Base-by-base conservation (phyloP, 2,888 invertebrate species). In the Vesta saturnalis region DNA sequence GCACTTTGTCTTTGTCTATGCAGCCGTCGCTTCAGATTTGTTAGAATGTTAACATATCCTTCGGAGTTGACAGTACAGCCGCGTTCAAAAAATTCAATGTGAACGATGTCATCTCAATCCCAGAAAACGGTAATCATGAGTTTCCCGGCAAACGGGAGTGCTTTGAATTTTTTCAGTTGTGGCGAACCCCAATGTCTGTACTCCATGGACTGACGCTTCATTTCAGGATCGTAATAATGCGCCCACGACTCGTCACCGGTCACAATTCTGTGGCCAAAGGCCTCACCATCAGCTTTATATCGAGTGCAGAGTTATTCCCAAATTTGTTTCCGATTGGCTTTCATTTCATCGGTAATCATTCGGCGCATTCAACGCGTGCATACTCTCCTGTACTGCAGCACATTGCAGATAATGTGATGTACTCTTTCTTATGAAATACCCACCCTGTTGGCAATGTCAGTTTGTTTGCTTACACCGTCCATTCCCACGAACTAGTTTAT, bases 331-430 rank as follows among this genome's bases (percentile, higher is more conserved):
- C 8, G 43, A n/a, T 43, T 43, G 43, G 43, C 5, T 43, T 43
- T n/a, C 14, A n/a, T n/a, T n/a, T n/a, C n/a, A n/a, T 43, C n/a
- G 10, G n/a, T n/a, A 43, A 43, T 2, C 43, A 43, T 43, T 43
- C 43, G 43, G 14, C 10, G n/a, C 43, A n/a, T 43, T 12, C 14
- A 43, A 43, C 14, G 43, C n/a, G n/a, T 12, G 14, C 43, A 43
- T 43, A n/a, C 10, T 14, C 10, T 23, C 23, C 23, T 23, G n/a
- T n/a, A n/a, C n/a, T n/a, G n/a, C n/a, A n/a, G n/a, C n/a, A 23
- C 23, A 23, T 23, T 23, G 23, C n/a, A 43, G 43, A 43, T 43
- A 43, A 43, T 43, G n/a, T 43, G 43, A 43, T 43, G 43, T 43
- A 43, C 43, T 43, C 43, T 43, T 43, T 43, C 43, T 43, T 43